These are phyloP conservation scores for Galeruca laticollis DNA, from an alignment of 2,888 invertebrate species.

Conservation along the genomic window DNA sequence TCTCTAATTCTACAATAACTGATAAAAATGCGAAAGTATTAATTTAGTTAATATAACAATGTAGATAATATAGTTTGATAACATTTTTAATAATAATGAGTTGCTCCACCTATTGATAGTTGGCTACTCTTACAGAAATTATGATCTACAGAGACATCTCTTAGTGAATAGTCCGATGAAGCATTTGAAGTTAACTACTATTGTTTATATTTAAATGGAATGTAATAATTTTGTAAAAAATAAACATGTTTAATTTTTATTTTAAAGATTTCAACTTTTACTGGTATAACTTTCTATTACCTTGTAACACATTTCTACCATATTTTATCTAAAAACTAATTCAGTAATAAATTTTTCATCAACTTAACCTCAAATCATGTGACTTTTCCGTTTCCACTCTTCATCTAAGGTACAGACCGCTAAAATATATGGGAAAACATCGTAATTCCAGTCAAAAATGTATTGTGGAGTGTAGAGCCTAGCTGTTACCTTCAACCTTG, in stretches of 20 bases:
- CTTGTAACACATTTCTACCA: not conserved
- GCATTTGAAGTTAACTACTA: not conserved
- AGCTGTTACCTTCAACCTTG: not conserved
- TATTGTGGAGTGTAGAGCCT: not conserved
- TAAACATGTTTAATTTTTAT: not conserved
- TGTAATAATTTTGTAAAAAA: not conserved
- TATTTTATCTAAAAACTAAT: not conserved
- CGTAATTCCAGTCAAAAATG: not conserved
- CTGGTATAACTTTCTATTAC: conserved; percentile 2
- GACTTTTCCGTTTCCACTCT: not conserved
- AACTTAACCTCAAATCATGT: conserved; percentile 13
- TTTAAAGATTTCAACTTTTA: conserved; percentile 5
- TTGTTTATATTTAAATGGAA: not conserved
- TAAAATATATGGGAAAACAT: conserved; percentile 5
- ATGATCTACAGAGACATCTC: not conserved
- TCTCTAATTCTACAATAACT: too few species aligned
- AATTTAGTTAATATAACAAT: too few species aligned
- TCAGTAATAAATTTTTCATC: not conserved
- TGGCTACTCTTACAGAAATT: not conserved
- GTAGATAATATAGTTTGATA: too few species aligned
- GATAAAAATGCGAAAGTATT: too few species aligned
- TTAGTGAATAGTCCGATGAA: not conserved
- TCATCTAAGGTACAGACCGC: not conserved
- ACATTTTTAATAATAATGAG: too few species aligned
- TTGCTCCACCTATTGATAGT: not conserved